Conservation (phyloP, 2,888 invertebrate genomes). For the Lacanobia oleracea region DNA sequence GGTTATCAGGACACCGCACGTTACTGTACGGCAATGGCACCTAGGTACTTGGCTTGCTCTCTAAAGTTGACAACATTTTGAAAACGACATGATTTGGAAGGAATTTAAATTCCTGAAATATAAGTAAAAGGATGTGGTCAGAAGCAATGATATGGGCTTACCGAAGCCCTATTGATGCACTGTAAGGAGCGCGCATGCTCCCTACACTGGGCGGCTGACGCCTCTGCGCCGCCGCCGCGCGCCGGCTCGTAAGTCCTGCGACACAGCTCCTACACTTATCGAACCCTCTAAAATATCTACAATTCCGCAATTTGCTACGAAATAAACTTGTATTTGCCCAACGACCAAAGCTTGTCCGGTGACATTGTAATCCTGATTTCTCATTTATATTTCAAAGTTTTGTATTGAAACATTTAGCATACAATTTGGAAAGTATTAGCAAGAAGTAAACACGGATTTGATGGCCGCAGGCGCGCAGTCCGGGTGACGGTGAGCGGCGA, state of each 20-base stretch:
- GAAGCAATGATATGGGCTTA: not conserved
- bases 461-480: no score
- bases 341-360: not conserved
- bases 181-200: not conserved
- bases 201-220: not conserved
- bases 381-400: no score
- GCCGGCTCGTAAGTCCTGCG: not conserved
- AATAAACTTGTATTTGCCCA: not conserved
- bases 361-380: not conserved
- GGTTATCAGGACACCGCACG: no score
- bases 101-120: not conserved
- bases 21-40: no score
- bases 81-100: not conserved
- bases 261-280: not conserved
- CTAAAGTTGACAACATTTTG: not conserved
- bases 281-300: not conserved
- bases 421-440: no score
- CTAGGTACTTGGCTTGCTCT: no score
- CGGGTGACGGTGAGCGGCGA: not conserved
- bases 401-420: no score
- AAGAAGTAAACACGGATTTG: not conserved
- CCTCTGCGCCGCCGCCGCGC: no score
- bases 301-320: not conserved
- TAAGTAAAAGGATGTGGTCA: not conserved
- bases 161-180: conserved; percentile 5